phyloP scores from a whole-genome alignment of 2,113 vertebrate genomes.

The Cyprinus carpio region DNA sequence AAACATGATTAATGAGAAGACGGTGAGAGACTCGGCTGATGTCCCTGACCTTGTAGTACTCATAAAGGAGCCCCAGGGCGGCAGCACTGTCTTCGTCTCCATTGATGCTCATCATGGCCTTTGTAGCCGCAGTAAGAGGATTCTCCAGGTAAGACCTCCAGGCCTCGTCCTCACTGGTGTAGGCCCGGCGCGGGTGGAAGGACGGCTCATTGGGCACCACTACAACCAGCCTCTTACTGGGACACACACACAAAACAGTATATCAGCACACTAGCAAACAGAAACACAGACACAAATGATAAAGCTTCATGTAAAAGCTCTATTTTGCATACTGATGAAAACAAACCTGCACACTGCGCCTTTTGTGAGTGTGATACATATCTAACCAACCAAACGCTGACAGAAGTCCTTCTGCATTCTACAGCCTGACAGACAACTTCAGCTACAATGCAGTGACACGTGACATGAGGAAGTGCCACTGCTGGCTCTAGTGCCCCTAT shows the following conservation, averaged over 20 bases:
- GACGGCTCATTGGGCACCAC: conserved; percentile 85
- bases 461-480: not conserved
- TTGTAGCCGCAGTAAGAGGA: conserved; percentile 93
- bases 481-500: not conserved
- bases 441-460: not conserved
- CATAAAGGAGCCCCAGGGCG: conserved; percentile 89
- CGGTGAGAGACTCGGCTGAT: not conserved
- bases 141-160: conserved; percentile 97
- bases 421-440: not conserved
- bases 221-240: conserved; percentile 91
- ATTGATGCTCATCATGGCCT: conserved; percentile 99
- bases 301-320: conserved; percentile 48
- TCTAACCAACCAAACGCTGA: not conserved
- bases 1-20: not conserved
- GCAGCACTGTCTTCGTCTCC: conserved; percentile 93
- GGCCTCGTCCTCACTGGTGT: conserved; percentile 90
- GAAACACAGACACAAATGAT: conserved; percentile 17
- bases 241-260: conserved; percentile 32
- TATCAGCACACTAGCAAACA: conserved; percentile 9
- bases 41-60: conserved; percentile 91
- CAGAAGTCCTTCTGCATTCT: not conserved
- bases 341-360: conserved; percentile 19
- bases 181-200: conserved; percentile 81
- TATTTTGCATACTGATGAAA: conserved; percentile 37
- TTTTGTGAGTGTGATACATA: conserved; percentile 7